These are phyloP conservation scores for Myotis lucifugus DNA, from an alignment of 2,113 vertebrate genomes.

Conservation along the genomic window DNA sequence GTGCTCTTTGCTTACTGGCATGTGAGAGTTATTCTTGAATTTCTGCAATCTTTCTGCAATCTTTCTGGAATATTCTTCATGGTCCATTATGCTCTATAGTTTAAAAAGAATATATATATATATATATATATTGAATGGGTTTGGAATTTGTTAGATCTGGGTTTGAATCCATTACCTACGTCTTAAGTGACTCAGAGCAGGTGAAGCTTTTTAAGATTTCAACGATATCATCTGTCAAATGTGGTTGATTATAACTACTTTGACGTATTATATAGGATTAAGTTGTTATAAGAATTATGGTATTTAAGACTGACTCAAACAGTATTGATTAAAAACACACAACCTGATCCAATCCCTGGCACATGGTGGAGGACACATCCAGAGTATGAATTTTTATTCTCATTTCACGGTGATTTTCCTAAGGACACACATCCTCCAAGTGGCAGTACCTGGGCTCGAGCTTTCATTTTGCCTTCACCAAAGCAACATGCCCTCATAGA, in stretches of 20 bases:
- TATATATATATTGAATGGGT: not conserved
- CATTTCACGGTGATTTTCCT: not conserved
- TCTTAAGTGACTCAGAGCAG: not conserved
- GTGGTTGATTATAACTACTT: not conserved
- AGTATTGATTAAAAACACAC: not conserved
- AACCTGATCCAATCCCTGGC: not conserved
- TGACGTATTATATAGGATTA: not conserved
- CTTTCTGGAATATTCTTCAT: not conserved
- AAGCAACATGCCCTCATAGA: not conserved
- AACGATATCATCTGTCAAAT: not conserved
- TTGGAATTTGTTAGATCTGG: not conserved
- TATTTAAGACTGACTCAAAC: not conserved
- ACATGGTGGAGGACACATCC: fast-evolving
- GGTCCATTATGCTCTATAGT: not conserved
- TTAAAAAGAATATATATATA: not conserved
- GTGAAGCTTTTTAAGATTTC: not conserved
- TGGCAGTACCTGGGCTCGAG: not conserved
- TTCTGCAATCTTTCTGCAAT: not conserved
- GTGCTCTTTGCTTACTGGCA: not conserved
- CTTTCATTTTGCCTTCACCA: not conserved
- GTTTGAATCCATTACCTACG: not conserved
- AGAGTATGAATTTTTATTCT: not conserved
- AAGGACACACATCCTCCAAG: not conserved
- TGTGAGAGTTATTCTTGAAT: not conserved
- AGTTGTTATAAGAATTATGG: not conserved